Evolutionary conservation across 2,888 invertebrate species (phyloP).

Genomic region (Julus scanicus): DNA sequence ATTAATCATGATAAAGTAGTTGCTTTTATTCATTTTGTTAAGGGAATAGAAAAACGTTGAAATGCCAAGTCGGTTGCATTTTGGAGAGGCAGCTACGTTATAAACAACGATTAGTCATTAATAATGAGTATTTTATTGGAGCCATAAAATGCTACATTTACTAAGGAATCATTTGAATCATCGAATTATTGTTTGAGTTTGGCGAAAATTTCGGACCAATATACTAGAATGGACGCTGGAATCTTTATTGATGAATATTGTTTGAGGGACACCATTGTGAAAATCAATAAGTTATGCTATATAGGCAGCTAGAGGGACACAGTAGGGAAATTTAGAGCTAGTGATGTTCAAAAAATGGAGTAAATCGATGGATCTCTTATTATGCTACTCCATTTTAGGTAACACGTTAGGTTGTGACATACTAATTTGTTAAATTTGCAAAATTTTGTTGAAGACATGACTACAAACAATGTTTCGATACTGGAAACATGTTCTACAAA

Average conservation of each 20-base stretch:
- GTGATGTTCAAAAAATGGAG: too few species aligned
- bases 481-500: too few species aligned
- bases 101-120: slow-evolving; percentile 52
- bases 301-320: too few species aligned
- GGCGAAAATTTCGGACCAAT: not conserved
- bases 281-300: too few species aligned
- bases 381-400: too few species aligned
- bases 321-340: too few species aligned
- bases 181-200: not conserved
- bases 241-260: not conserved
- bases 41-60: not conserved
- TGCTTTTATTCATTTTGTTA: slow-evolving; percentile 38
- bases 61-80: slow-evolving; percentile 17
- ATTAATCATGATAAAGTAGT: slow-evolving; percentile 48
- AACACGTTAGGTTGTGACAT: too few species aligned
- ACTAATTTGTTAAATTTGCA: too few species aligned
- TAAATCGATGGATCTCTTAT: too few species aligned
- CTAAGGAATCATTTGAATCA: slow-evolving; percentile 19
- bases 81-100: slow-evolving; percentile 28
- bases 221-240: too few species aligned
- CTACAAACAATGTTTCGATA: too few species aligned
- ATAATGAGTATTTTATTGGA: slow-evolving; percentile 43
- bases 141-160: slow-evolving; percentile 48
- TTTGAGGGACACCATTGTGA: not conserved
- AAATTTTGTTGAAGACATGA: too few species aligned